Evolutionary conservation across 2,113 vertebrate species (phyloP), one percentile per base, ranked within the genome.

Genomic region (Fulmarus glacialis): DNA sequence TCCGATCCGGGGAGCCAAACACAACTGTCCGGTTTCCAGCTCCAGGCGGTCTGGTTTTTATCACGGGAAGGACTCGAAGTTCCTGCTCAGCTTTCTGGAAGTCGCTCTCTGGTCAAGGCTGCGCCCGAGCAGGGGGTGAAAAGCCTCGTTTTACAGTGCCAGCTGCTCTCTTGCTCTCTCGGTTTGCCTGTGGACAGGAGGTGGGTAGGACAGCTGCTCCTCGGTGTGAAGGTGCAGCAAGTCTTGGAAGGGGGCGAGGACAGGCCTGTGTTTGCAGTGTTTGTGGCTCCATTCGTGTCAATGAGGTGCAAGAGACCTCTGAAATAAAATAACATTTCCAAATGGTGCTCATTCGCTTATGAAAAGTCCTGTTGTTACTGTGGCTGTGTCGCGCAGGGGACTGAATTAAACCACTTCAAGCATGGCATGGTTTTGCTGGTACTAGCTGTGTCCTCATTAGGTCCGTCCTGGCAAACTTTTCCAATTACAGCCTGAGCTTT

Each of bases 401-500:
- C 87, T 68, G 88, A 50, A 71, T 43, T 21, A 24, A 91, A 50
- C 11, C 40, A 59, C 60, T 55, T 77, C 55, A 90, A 67, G 66
- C 4, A 1, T 77, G 86, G 75, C 50, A 6, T 13, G 59, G 43
- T 15, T 90, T 82, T 68, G 81, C 60, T 91, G 64, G 42, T 78
- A 50, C 86, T 70, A 15, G 42, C 79, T 78, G 58, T 58, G 79
- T 63, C 63, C 80, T 81, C 56, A 29, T 86, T 90, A 93, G 82
- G n/a, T 52, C 59, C 0, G 11, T 66, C 88, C 82, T 83, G 88
- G 85, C 79, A 91, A 94, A 86, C 36, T 16, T 60, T 73, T 89
- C 64, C 50, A 87, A 27, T 67, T 92, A 67, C 56, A 90, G 92
- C 34, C 85, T 62, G 62, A 52, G 55, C 47, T 90, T 92, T 74